Percentiles rank a stretch among this genome's conserved stretches.
Evolutionary conservation across 2,888 invertebrate genomes (phyloP).

Genomic region (Prosapia bicincta): DNA sequence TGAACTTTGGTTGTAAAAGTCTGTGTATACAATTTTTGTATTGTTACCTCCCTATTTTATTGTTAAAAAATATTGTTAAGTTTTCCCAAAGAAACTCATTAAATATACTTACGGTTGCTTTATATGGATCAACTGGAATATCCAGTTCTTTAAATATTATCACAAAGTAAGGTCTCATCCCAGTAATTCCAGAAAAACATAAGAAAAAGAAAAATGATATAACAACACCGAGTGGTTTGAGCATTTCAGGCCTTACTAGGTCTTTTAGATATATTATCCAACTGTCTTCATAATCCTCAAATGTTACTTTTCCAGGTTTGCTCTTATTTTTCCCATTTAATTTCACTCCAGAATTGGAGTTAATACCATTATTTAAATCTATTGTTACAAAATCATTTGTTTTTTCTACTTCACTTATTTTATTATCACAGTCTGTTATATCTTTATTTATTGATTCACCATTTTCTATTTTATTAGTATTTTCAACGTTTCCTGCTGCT

Average conservation of each 20-base stretch:
- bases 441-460: too few species aligned
- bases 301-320: neutral
- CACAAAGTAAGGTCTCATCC: constrained; percentile 56
- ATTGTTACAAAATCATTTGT: constrained; percentile 21
- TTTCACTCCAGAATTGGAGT: constrained; percentile 3
- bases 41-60: too few species aligned
- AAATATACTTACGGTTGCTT: constrained; percentile 51
- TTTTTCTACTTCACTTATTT: constrained; percentile 4
- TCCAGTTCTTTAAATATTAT: constrained; percentile 50
- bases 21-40: too few species aligned
- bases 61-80: neutral
- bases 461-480: neutral
- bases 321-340: neutral
- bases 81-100: constrained; percentile 5
- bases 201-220: constrained; percentile 54
- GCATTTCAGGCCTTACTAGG: constrained; percentile 50
- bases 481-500: neutral
- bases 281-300: constrained; percentile 18
- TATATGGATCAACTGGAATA: constrained; percentile 46
- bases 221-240: constrained; percentile 53
- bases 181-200: constrained; percentile 51
- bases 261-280: constrained; percentile 32
- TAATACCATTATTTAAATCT: neutral
- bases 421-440: neutral
- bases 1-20: too few species aligned